These are phyloP conservation scores for Callithrix jacchus DNA, from an alignment of 2,113 vertebrate genomes.

Conservation along the genomic window DNA sequence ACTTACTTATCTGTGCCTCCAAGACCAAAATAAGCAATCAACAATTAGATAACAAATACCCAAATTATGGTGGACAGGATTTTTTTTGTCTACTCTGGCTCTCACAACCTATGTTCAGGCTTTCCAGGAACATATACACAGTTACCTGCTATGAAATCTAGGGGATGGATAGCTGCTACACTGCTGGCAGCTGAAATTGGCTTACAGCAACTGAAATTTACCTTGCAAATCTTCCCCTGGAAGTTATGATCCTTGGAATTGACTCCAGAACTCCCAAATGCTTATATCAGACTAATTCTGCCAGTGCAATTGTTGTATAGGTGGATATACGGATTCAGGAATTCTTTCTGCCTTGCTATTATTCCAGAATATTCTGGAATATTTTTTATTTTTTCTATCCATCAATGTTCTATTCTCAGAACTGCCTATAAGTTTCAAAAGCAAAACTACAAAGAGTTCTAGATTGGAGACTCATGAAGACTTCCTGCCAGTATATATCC, in stretches of 20 bases:
- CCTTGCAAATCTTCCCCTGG: neutral
- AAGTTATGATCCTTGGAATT: neutral
- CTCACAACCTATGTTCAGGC: neutral
- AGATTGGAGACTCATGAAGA: too few species aligned
- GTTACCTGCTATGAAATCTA: neutral
- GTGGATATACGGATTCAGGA: neutral
- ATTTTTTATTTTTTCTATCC: neutral
- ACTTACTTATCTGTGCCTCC: fast-evolving
- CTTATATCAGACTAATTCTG: neutral
- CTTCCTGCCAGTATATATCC: neutral
- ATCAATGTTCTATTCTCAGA: neutral
- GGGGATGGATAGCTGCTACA: neutral
- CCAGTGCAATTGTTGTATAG: too few species aligned
- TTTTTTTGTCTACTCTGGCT: neutral
- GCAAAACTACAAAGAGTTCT: neutral
- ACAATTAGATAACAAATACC: neutral
- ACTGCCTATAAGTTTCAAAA: neutral
- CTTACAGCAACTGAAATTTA: neutral
- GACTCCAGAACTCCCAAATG: neutral
- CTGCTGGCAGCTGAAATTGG: too few species aligned
- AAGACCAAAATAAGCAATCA: neutral
- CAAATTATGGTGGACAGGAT: too few species aligned
- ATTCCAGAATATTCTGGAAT: neutral
- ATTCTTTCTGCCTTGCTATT: too few species aligned
- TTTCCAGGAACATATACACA: neutral